phyloP scores from a whole-genome alignment of 2,888 invertebrate species.

The Oxytorus armatus region DNA sequence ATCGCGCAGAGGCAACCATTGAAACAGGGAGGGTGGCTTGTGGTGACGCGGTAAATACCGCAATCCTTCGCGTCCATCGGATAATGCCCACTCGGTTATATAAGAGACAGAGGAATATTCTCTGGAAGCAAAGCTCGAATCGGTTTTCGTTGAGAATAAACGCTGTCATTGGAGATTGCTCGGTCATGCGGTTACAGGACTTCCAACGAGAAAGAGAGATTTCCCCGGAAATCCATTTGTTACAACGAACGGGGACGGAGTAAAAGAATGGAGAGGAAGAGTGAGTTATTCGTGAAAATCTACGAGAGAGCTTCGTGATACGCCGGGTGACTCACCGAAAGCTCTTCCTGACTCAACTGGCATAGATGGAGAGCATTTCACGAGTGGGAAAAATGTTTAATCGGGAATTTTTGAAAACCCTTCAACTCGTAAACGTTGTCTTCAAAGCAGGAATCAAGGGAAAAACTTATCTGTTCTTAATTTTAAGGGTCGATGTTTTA shows the following conservation, averaged over 20 bases:
- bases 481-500: no score
- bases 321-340: slow-evolving; percentile 56
- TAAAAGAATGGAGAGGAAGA: background rate
- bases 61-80: slow-evolving; percentile 44
- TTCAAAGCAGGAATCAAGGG: no score
- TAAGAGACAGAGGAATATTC: slow-evolving; percentile 16
- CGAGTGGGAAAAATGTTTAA: no score
- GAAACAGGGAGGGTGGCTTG: slow-evolving; percentile 15
- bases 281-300: slow-evolving; percentile 21
- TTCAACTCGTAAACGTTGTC: no score
- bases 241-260: slow-evolving; percentile 22
- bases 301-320: slow-evolving; percentile 49
- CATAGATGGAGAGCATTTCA: no score
- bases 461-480: no score
- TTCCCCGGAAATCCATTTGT: slow-evolving; percentile 41
- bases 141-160: slow-evolving; percentile 54
- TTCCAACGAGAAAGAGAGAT: background rate
- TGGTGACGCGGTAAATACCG: slow-evolving; percentile 45
- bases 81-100: slow-evolving; percentile 43
- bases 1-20: background rate
- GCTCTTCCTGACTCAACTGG: slow-evolving; percentile 55
- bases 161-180: slow-evolving; percentile 31
- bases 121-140: slow-evolving; percentile 43
- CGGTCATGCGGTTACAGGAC: slow-evolving; percentile 13
- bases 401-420: no score